Evolutionary conservation across 2,113 vertebrate genomes (phyloP).

Genomic region (Prochilodus magdalenae): DNA sequence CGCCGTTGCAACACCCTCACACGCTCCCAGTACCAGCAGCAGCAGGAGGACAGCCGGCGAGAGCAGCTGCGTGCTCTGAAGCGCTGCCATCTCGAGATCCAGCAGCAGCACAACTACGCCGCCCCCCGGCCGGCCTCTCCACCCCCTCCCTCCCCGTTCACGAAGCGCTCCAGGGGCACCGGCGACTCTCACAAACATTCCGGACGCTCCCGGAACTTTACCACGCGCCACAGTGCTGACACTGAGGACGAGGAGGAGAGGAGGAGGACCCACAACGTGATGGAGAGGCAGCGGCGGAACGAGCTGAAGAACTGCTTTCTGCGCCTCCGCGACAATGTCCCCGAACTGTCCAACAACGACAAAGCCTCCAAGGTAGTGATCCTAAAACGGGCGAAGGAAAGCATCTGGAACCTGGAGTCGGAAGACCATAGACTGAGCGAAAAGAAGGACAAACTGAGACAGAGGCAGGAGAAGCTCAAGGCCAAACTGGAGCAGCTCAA

Average conservation of each 20-base stretch:
- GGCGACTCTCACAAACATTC: conserved; percentile 55
- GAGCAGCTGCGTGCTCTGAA: conserved; percentile 60
- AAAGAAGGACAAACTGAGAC: conserved; percentile 62
- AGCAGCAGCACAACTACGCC: conserved; percentile 82
- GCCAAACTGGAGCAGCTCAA: conserved; percentile 65
- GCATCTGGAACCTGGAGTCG: conserved; percentile 73
- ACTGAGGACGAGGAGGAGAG: conserved; percentile 78
- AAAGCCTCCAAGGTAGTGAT: conserved; percentile 84
- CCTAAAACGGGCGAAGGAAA: conserved; percentile 78
- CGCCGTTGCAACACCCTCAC: conserved; percentile 57
- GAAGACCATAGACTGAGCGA: conserved; percentile 62
- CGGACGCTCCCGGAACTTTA: conserved; percentile 42
- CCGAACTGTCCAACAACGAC: conserved; percentile 79
- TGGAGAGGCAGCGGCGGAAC: conserved; percentile 81
- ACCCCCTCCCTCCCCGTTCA: conserved; percentile 11
- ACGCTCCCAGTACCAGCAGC: conserved; percentile 49
- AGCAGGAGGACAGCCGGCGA: conserved; percentile 47
- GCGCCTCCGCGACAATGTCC: conserved; percentile 77
- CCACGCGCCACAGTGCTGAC: conserved; percentile 57
- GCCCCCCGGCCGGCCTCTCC: conserved; percentile 77
- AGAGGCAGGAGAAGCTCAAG: conserved; percentile 71
- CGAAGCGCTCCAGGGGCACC: conserved; percentile 64
- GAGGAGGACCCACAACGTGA: conserved; percentile 80
- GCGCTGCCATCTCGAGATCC: conserved; percentile 75
- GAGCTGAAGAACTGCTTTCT: conserved; percentile 82